These are phyloP conservation scores for Saimiri boliviensis DNA, from an alignment of 2,113 vertebrate genomes.

Conservation along the genomic window DNA sequence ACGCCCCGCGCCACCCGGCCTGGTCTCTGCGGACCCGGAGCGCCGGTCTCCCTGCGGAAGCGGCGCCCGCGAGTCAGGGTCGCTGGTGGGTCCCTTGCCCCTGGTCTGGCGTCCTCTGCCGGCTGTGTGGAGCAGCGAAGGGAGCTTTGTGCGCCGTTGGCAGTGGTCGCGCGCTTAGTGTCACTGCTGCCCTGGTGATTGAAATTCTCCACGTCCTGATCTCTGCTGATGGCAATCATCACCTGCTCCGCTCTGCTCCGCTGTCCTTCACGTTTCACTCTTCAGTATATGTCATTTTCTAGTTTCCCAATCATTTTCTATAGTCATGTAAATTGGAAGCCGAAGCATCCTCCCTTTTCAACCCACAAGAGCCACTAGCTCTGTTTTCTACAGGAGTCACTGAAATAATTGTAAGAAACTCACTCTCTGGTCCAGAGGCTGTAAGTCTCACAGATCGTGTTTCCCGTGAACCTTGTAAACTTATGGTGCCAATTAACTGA, in stretches of 20 bases:
- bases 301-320: background rate
- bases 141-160: accelerated
- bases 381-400: background rate
- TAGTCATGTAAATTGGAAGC: background rate
- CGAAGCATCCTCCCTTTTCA: background rate
- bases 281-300: background rate
- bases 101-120: background rate
- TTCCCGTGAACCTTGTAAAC: background rate
- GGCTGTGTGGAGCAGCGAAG: background rate
- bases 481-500: background rate
- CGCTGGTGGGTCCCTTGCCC: accelerated
- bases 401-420: background rate
- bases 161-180: too few species aligned
- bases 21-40: too few species aligned
- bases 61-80: background rate
- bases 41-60: background rate
- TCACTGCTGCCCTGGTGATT: background rate
- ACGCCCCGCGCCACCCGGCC: too few species aligned
- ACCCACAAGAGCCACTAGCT: background rate
- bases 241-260: too few species aligned
- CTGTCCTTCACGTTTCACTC: background rate
- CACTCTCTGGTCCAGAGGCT: background rate
- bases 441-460: background rate
- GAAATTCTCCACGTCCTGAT: background rate
- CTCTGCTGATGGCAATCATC: background rate